Percentiles rank a stretch among this genome's conserved stretches.
phyloP scores from a whole-genome alignment of 2,888 invertebrate genomes.

The Lithosia quadra region DNA sequence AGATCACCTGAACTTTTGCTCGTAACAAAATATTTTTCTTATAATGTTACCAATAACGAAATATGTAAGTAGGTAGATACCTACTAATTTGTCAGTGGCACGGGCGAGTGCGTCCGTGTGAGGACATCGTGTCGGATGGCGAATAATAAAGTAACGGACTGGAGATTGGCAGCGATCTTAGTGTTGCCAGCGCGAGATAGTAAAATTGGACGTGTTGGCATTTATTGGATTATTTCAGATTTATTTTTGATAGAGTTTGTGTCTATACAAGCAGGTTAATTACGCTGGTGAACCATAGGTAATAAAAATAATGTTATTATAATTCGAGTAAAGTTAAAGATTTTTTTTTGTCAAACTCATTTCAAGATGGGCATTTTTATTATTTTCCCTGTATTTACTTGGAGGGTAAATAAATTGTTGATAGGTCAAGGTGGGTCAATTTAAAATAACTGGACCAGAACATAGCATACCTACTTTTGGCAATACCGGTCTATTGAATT shows the following conservation, averaged over 20 bases:
- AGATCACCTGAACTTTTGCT: neutral
- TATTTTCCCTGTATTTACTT: no score
- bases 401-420: no score
- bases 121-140: conserved; percentile 44
- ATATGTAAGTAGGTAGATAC: neutral
- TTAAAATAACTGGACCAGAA: no score
- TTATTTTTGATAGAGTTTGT: neutral
- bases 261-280: neutral
- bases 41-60: conserved; percentile 6
- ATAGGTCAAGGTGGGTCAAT: no score
- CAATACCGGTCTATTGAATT: no score
- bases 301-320: no score
- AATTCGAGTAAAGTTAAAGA: no score
- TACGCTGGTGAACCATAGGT: no score
- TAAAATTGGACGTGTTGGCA: neutral
- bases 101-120: conserved; percentile 42
- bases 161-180: conserved; percentile 49
- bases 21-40: conserved; percentile 1
- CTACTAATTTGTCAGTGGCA: conserved; percentile 50
- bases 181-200: conserved; percentile 37
- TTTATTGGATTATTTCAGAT: neutral
- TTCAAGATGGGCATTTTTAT: no score
- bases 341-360: no score
- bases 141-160: conserved; percentile 55
- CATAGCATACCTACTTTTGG: no score